Evolutionary conservation across 1,140 invertebrate genomes (phyloP), one percentile per base, ranked within the genome.

Genomic region (Heliconius nattereri): DNA sequence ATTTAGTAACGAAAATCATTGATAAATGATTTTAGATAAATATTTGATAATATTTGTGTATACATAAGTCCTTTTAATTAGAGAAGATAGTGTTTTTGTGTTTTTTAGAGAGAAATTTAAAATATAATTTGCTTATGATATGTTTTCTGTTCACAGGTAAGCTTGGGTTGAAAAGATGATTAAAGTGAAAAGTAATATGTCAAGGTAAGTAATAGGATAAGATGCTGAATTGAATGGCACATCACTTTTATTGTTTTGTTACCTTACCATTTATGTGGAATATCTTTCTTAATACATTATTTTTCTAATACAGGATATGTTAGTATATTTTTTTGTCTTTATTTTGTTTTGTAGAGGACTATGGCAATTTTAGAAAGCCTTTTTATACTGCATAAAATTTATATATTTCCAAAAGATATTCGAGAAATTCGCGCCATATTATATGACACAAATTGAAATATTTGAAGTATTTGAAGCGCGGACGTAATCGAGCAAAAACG

Each of bases 401-500:
- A 66, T 13, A 16, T 66, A 29, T 1, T 29, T 29, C 13, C 13
- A 23, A 66, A 29, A 66, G 26, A 66, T 66, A 66, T 66, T 66
- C 23, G 26, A 26, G 26, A 29, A 60, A 66, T 29, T 66, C 60
- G 6, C 6, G 60, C 16, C 13, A 29, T 16, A 29, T 16, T 45
- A 45, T 66, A 66, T 66, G 57, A 76, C 75, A 76, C 70, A 45
- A 57, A n/a, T n/a, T n/a, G 54, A 60, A 35, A 20, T 32, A 75
- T 60, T 60, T 60, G 74, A 76, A 37, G 13, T 32, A 76, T 66
- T 66, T 66, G 74, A 76, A 19, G 26, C 74, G 74, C 74, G 57
- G 54, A 76, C 78, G 75, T 80, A 76, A 80, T 32, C n/a, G 35
- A 72, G 23, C 70, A 80, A 66, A 49, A 79, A 79, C 75, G 78